These are phyloP conservation scores for Chaenodraco wilsoni DNA, from an alignment of 2,797 vertebrate species.

Conservation along the genomic window DNA sequence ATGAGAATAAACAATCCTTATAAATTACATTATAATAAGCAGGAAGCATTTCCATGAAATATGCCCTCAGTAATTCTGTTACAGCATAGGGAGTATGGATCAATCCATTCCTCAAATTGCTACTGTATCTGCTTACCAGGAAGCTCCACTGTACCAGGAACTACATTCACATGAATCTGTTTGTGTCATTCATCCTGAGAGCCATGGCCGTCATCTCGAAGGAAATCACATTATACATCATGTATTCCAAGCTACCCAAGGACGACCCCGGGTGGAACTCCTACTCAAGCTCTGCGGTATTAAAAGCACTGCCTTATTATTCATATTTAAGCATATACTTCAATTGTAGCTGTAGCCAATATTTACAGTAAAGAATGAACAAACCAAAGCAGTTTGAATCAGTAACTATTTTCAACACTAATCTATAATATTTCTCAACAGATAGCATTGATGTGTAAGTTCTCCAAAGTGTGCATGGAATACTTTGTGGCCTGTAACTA, in stretches of 20 bases:
- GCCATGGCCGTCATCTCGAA: slow-evolving; percentile 89
- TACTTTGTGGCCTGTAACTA: slow-evolving; percentile 93
- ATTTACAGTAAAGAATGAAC: not conserved
- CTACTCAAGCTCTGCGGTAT: slow-evolving; percentile 85
- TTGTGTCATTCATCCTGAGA: slow-evolving; percentile 93
- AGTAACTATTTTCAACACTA: not conserved
- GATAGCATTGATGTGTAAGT: slow-evolving; percentile 86
- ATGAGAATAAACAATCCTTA: slow-evolving; percentile 10
- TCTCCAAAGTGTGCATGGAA: slow-evolving; percentile 89
- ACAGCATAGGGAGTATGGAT: slow-evolving; percentile 26
- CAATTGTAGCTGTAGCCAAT: not conserved
- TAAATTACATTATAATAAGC: slow-evolving; percentile 35
- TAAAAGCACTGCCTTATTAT: not conserved
- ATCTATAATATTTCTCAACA: slow-evolving; percentile 59
- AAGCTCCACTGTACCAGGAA: slow-evolving; percentile 98
- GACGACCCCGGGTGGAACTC: slow-evolving; percentile 89
- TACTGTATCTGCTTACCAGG: slow-evolving; percentile 80
- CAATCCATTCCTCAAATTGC: slow-evolving; percentile 34
- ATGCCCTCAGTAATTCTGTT: slow-evolving; percentile 37
- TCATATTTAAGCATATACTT: not conserved
- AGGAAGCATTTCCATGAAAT: not conserved
- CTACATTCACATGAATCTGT: slow-evolving; percentile 98
- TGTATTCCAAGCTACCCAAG: slow-evolving; percentile 84
- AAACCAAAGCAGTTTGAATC: not conserved
- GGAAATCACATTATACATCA: slow-evolving; percentile 83